phyloP scores from a whole-genome alignment of 2,888 invertebrate species.

The Spialia ferax region DNA sequence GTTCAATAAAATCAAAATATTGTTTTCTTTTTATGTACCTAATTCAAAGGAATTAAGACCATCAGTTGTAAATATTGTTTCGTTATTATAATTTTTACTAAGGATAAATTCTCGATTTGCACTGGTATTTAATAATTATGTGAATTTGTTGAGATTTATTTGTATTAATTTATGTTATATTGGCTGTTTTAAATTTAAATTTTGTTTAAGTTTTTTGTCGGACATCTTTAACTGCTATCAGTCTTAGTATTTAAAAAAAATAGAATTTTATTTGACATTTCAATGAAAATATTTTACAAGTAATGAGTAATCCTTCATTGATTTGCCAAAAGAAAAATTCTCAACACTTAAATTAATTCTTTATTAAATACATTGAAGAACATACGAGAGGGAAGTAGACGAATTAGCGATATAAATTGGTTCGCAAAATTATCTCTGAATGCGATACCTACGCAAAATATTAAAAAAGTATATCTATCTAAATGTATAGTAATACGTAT shows the following conservation, averaged over 20 bases:
- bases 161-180: neutral
- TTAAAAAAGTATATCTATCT: too few relatives aligned
- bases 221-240: slow-evolving; percentile 1
- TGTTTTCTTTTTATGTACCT: slow-evolving; percentile 9
- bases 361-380: too few relatives aligned
- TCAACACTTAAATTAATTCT: too few relatives aligned
- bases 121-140: neutral
- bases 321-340: too few relatives aligned
- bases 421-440: too few relatives aligned
- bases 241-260: slow-evolving; percentile 10
- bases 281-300: too few relatives aligned
- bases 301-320: too few relatives aligned
- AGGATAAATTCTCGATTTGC: slow-evolving; percentile 20
- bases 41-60: neutral
- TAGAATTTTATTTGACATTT: too few relatives aligned
- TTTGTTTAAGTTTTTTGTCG: neutral
- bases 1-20: neutral
- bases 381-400: too few relatives aligned
- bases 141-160: slow-evolving; percentile 3
- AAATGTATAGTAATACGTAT: too few relatives aligned
- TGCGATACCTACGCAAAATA: too few relatives aligned
- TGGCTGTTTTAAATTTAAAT: slow-evolving; percentile 3
- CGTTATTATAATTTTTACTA: slow-evolving; percentile 15
- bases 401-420: too few relatives aligned
- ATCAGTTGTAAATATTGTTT: slow-evolving; percentile 39